Base-by-base conservation (phyloP, 2,113 vertebrate genomes). In the Marcusenius ussheri region DNA sequence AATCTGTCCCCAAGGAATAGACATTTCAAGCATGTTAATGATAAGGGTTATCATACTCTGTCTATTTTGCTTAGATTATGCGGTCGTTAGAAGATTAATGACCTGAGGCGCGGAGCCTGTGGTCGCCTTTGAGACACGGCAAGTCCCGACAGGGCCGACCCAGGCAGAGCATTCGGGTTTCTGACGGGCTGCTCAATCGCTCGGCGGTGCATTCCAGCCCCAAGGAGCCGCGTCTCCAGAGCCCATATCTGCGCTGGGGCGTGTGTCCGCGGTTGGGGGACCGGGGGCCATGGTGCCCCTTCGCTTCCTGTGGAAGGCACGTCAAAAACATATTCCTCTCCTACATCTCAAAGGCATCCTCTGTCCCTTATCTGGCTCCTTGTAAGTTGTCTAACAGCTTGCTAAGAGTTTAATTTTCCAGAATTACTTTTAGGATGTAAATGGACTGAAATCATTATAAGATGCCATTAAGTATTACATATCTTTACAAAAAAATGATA, bases 111-210 rank as follows among this genome's bases (percentile, higher is more conserved):
- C 93, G 92, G 96, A 96, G 96, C 96, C 96, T 97, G 95, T 84
- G 95, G 97, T 96, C 96, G 95, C 95, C 96, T 97, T 96, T 97
- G 96, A 97, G 97, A 94, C 91, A 94, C 96, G 97, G 94, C 98
- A 96, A 98, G 98, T 96, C 97, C 95, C 92, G 91, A 97, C 98
- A 98, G 94, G 88, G 58, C 77, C 94, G 94, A 39, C 94, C 93
- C 94, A 94, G 93, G 96, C 92, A 92, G 95, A 96, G 94, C 94
- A 96, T 96, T 96, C 96, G 96, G 93, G 95, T 95, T 95, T 3
- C 96, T 95, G 96, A 96, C 96, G 95, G 95, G 90, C 92, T 92
- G 96, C 97, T 97, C 96, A 97, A 88, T 97, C 96, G 95, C 95
- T 94, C 56, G 90, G 92, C 91, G 89, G 94, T 94, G 92, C 96